Base-by-base conservation (phyloP, 2,888 invertebrate genomes). In the Latrodectus elegans region DNA sequence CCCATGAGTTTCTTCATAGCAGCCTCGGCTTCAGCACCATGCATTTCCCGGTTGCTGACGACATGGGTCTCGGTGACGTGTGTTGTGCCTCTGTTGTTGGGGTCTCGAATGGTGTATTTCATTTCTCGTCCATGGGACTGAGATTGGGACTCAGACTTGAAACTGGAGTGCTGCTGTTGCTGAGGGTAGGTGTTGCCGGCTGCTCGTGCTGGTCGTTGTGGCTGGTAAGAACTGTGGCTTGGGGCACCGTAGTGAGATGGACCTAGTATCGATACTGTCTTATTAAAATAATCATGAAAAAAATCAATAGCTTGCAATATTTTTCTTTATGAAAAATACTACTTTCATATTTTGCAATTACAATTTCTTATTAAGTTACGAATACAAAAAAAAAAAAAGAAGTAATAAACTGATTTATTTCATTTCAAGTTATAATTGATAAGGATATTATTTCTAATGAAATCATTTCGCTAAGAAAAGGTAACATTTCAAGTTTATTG, bases 1-100 rank as follows among this genome's bases (percentile, higher is more conserved):
- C 88, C 88, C 88, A 88, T 88, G 51, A 88, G 84, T 52, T 82
- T 83, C 75, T 88, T 84, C 88, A 88, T 88, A 52, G 88, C 88
- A 22, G 88, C 88, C 53, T 88, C 88, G 14, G 88, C 88, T 72
- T 88, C 88, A 8, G 88, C 88, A 4, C 88, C 88, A 67, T 88
- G 88, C 88, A 88, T 88, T 52, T 88, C 74, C 17, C 80, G 55
- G 84, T 88, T 88, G 76, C 83, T 88, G 71, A 79, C 79, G 3
- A 88, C 80, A 71, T 88, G 88, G 75, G 88, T 88, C 38, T 88
- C 88, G 60, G 88, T 88, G 10, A 88, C 88, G 71, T 88, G 88
- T 51, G 88, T 88, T 64, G 79, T 84, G 6, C 88, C 88, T 78
- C 76, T 15, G 79, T 76, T 88, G 38, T 84, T 65, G 51, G 88